A percentile compares a stretch with the other conserved stretches of the same genome.
Conservation (phyloP, 2,888 invertebrate species). For the Halictus ligatus region DNA sequence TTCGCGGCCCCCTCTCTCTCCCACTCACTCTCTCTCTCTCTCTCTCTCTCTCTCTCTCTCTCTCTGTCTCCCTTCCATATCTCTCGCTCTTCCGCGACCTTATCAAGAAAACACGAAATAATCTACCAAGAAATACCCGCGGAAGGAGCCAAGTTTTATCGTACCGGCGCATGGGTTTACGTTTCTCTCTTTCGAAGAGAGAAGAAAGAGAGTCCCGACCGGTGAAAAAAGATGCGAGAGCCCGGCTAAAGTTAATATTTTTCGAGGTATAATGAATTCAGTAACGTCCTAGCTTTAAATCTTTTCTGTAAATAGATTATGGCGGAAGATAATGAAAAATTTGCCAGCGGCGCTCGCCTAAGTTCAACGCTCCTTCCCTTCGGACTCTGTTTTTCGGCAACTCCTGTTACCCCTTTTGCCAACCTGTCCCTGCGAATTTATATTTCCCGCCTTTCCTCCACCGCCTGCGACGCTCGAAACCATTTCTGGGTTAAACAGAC, state of each 20-base stretch:
- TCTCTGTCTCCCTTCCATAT: background rate
- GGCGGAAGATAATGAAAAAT: slow-evolving; percentile 73
- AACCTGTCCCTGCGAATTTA: slow-evolving; percentile 11
- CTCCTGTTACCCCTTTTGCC: background rate
- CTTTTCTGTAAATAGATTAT: slow-evolving; percentile 74
- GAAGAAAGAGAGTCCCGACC: background rate
- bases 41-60: background rate
- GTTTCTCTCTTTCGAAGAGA: slow-evolving; percentile 22
- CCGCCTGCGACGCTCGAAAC: too few relatives aligned
- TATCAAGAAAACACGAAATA: slow-evolving; percentile 49
- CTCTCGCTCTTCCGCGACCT: background rate
- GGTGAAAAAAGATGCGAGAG: slow-evolving; percentile 34
- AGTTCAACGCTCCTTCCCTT: slow-evolving; percentile 58
- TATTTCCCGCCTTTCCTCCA: background rate
- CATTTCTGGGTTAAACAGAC: background rate
- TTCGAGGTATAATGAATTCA: slow-evolving; percentile 71
- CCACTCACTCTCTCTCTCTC: background rate
- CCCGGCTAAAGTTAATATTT: slow-evolving; percentile 69
- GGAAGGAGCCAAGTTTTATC: slow-evolving; percentile 48
- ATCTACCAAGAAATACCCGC: slow-evolving; percentile 10
- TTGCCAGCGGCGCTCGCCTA: slow-evolving; percentile 52
- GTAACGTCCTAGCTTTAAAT: slow-evolving; percentile 68
- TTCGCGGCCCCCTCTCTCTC: background rate
- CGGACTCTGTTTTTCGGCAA: slow-evolving; percentile 36
- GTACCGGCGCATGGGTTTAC: slow-evolving; percentile 48